These are phyloP conservation scores for Popillia japonica DNA, from an alignment of 1,140 invertebrate species.

Conservation along the genomic window DNA sequence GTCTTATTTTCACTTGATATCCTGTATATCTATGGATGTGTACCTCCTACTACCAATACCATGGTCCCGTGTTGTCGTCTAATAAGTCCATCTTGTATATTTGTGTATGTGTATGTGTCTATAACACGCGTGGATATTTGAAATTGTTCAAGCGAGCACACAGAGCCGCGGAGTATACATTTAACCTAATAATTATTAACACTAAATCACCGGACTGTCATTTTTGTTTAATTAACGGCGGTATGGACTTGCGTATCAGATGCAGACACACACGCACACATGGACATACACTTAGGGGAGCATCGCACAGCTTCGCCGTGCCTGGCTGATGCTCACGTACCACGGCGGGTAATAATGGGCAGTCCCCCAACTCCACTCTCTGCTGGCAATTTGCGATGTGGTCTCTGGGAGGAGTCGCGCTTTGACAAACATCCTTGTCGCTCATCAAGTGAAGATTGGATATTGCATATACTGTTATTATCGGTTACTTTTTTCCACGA, in stretches of 20 bases:
- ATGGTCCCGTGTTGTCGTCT: no score
- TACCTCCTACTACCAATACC: no score
- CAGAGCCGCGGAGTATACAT: slow-evolving; percentile 17
- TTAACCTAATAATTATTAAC: slow-evolving; percentile 54
- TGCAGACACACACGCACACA: slow-evolving; percentile 45
- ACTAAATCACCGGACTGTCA: slow-evolving; percentile 55
- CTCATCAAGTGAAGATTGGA: slow-evolving; percentile 52
- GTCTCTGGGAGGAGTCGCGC: slow-evolving; percentile 47
- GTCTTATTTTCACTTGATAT: no score
- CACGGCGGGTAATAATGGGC: background rate
- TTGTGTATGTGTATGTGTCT: background rate
- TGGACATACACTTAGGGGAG: slow-evolving; percentile 31
- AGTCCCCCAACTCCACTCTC: slow-evolving; percentile 44
- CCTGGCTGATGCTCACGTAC: background rate
- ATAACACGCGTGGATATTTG: slow-evolving; percentile 21
- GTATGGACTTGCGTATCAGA: slow-evolving; percentile 49
- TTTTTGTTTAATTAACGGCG: slow-evolving; percentile 55
- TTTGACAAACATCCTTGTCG: slow-evolving; percentile 49
- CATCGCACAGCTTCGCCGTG: background rate
- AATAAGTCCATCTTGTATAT: background rate
- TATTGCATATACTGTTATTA: slow-evolving; percentile 51
- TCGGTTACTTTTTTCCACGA: slow-evolving; percentile 44
- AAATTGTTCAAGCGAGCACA: slow-evolving; percentile 19
- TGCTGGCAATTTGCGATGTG: slow-evolving; percentile 50
- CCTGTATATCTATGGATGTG: no score